These are phyloP conservation scores for Xestia rhomboidea DNA, from an alignment of 2,888 invertebrate genomes.

Conservation along the genomic window DNA sequence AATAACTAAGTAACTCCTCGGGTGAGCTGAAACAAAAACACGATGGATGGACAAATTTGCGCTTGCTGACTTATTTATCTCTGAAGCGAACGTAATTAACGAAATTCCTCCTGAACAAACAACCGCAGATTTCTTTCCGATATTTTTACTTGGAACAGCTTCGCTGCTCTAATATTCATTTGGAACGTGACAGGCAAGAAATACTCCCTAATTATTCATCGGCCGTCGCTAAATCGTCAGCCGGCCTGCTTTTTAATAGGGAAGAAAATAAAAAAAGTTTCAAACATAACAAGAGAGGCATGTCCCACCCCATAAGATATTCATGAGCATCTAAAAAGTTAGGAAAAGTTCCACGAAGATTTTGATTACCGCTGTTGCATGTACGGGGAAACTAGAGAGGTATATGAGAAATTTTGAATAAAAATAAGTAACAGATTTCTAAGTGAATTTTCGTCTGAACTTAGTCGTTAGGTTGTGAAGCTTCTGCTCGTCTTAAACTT, in stretches of 20 bases:
- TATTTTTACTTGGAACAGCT: constrained; percentile 64
- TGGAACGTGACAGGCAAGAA: constrained; percentile 88
- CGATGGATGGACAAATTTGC: constrained; percentile 87
- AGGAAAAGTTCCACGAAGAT: constrained; percentile 74
- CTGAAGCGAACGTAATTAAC: constrained; percentile 83
- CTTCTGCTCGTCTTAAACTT: constrained; percentile 70
- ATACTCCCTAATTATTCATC: constrained; percentile 89
- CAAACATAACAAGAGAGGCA: constrained; percentile 87
- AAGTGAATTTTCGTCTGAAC: constrained; percentile 64
- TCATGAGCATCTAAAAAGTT: constrained; percentile 84
- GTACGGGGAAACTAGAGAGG: constrained; percentile 56
- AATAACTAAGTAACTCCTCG: constrained; percentile 83
- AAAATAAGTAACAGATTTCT: constrained; percentile 63
- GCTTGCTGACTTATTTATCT: constrained; percentile 88
- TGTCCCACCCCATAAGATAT: constrained; percentile 84
- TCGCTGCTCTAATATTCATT: constrained; percentile 87
- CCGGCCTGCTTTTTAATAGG: constrained; percentile 83
- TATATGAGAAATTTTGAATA: constrained; percentile 51
- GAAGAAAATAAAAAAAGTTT: constrained; percentile 87
- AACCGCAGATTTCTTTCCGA: constrained; percentile 82
- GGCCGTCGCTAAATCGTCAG: constrained; percentile 86
- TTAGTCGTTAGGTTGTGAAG: constrained; percentile 67
- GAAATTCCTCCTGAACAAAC: constrained; percentile 78
- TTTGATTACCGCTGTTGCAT: constrained; percentile 81
- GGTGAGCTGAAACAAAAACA: constrained; percentile 82